A percentile compares a stretch with the other conserved stretches of the same genome.
These are phyloP conservation scores for Oxycera nigricornis DNA, from an alignment of 2,888 invertebrate genomes.

Conservation along the genomic window DNA sequence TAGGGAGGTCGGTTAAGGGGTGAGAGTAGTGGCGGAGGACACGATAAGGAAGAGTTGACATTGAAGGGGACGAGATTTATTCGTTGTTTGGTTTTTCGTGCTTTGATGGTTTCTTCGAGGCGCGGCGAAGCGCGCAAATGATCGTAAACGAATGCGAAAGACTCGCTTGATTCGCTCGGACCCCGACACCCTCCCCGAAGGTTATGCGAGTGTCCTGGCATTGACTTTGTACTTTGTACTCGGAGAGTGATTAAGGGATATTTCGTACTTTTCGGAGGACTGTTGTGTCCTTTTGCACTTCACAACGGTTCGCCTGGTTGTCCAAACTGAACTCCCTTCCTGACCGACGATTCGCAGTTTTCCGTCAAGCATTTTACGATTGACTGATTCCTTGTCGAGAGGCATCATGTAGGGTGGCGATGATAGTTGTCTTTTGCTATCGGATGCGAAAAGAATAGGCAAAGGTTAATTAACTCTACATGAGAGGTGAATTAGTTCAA, in stretches of 20 bases:
- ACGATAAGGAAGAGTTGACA: conserved; percentile 13
- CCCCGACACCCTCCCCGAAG: background rate
- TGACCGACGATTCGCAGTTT: background rate
- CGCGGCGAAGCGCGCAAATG: conserved; percentile 21
- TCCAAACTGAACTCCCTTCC: background rate
- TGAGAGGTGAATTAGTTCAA: conserved; percentile 29
- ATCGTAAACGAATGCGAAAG: conserved; percentile 12
- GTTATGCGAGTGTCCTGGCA: conserved; percentile 14
- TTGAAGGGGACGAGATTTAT: conserved; percentile 40
- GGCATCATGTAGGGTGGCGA: background rate
- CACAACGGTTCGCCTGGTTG: background rate
- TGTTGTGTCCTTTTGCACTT: background rate
- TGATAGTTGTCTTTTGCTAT: background rate
- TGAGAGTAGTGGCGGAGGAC: background rate
- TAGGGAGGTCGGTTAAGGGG: too few species aligned
- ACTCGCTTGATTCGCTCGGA: conserved; percentile 12
- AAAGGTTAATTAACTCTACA: conserved; percentile 21
- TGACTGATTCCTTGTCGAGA: conserved; percentile 20
- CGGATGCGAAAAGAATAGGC: conserved; percentile 9
- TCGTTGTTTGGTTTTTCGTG: conserved; percentile 35
- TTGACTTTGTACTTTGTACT: conserved; percentile 12
- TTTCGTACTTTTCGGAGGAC: background rate
- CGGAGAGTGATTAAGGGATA: conserved; percentile 14
- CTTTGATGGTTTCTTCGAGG: conserved; percentile 33
- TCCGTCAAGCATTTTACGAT: background rate